Evolutionary conservation across 1,140 invertebrate species (phyloP).

Genomic region (Scaptomyza hsui): DNA sequence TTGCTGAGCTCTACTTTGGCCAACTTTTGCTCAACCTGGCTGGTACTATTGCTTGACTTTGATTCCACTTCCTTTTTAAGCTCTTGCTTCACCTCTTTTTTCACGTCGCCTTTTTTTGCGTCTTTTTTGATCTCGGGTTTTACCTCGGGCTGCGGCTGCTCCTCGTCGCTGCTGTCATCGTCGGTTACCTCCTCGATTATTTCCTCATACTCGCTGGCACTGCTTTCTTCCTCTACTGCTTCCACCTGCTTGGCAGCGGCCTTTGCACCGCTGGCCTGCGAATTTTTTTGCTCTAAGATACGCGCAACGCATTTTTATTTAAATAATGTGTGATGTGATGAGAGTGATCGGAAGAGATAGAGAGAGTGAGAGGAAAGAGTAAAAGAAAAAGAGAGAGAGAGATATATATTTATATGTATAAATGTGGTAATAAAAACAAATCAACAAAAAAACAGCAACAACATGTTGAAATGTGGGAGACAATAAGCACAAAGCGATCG

Average conservation of each 20-base stretch:
- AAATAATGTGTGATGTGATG: slow-evolving; percentile 13
- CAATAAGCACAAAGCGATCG: not conserved
- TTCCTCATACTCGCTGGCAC: slow-evolving; percentile 83
- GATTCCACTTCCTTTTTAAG: slow-evolving; percentile 13
- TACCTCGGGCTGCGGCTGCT: slow-evolving; percentile 21
- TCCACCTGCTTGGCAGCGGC: slow-evolving; percentile 58
- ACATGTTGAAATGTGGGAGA: slow-evolving; percentile 6
- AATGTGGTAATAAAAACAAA: slow-evolving; percentile 14
- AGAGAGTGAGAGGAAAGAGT: slow-evolving; percentile 24
- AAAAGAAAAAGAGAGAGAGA: slow-evolving; percentile 11
- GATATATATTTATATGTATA: slow-evolving; percentile 6
- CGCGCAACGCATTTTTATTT: slow-evolving; percentile 24
- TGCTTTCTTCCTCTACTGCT: slow-evolving; percentile 69
- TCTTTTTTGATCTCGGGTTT: slow-evolving; percentile 28
- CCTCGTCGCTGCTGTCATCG: slow-evolving; percentile 72
- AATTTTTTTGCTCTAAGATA: slow-evolving; percentile 64
- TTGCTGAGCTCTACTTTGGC: slow-evolving; percentile 68
- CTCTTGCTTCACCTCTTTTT: not conserved
- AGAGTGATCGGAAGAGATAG: slow-evolving; percentile 12
- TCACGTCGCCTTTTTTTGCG: slow-evolving; percentile 31
- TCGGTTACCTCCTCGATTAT: slow-evolving; percentile 82
- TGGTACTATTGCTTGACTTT: slow-evolving; percentile 78
- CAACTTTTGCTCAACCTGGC: slow-evolving; percentile 84
- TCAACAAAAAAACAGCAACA: slow-evolving; percentile 25
- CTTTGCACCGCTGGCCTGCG: slow-evolving; percentile 46